phyloP scores from a whole-genome alignment of 2,797 vertebrate genomes.

The Macropus fuliginosus region DNA sequence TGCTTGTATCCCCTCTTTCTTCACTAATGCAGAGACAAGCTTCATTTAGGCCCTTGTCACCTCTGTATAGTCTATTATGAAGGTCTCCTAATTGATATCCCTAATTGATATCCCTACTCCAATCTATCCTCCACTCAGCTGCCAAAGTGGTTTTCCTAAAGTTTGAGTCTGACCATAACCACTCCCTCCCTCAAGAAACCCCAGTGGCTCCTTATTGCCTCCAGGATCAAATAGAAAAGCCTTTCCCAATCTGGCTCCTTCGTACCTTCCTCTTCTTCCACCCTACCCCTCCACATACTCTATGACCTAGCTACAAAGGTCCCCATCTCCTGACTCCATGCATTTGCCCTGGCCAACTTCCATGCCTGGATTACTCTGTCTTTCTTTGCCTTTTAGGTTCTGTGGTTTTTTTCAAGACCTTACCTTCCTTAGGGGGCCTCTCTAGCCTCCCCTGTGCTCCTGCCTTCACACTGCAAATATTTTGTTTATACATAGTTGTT shows the following conservation, averaged over 20 bases:
- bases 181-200: background rate
- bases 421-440: background rate
- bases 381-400: background rate
- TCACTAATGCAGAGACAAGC: background rate
- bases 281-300: background rate
- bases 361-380: background rate
- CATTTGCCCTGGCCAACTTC: background rate
- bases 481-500: background rate
- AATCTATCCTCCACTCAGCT: background rate
- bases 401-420: background rate
- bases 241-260: background rate
- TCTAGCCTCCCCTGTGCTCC: background rate
- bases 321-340: background rate
- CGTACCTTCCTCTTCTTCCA: background rate
- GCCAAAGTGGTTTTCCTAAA: background rate
- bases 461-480: background rate
- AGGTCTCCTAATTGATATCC: background rate
- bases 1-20: background rate
- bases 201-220: background rate
- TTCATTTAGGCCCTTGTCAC: background rate
- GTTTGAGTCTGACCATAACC: background rate
- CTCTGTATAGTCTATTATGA: background rate
- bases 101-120: background rate
- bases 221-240: background rate
- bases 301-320: background rate